Evolutionary conservation across 2,888 invertebrate species (phyloP).

Genomic region (Chloroclystis v-ata): DNA sequence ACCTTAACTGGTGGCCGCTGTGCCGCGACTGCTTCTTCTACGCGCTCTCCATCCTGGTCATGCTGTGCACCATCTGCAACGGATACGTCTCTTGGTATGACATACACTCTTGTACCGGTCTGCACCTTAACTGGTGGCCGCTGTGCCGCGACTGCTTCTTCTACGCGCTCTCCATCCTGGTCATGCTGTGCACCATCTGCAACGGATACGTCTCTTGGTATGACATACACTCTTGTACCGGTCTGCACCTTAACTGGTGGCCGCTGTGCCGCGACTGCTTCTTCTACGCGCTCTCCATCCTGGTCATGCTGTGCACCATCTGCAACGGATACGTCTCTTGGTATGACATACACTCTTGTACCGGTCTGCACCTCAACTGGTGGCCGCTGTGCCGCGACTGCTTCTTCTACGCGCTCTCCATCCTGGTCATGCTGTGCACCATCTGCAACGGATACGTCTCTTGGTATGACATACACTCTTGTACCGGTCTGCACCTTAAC

Average conservation of each 20-base stretch:
- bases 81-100: conserved; percentile 63
- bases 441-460: conserved; percentile 84
- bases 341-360: conserved; percentile 48
- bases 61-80: conserved; percentile 91
- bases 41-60: conserved; percentile 90
- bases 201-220: conserved; percentile 78
- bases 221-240: conserved; percentile 70
- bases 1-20: conserved; percentile 97
- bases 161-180: conserved; percentile 91
- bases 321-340: conserved; percentile 80
- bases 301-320: conserved; percentile 92
- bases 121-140: conserved; percentile 97
- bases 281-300: conserved; percentile 93
- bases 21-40: conserved; percentile 96
- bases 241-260: conserved; percentile 96
- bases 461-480: no score
- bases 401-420: conserved; percentile 82
- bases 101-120: conserved; percentile 78
- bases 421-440: conserved; percentile 90
- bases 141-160: conserved; percentile 94
- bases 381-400: conserved; percentile 96
- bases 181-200: conserved; percentile 90
- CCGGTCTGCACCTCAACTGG: conserved; percentile 94
- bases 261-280: conserved; percentile 94
- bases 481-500: conserved; percentile 91